Evolutionary conservation across 2,888 invertebrate genomes (phyloP).

Genomic region (Ichneumoninae sp.): DNA sequence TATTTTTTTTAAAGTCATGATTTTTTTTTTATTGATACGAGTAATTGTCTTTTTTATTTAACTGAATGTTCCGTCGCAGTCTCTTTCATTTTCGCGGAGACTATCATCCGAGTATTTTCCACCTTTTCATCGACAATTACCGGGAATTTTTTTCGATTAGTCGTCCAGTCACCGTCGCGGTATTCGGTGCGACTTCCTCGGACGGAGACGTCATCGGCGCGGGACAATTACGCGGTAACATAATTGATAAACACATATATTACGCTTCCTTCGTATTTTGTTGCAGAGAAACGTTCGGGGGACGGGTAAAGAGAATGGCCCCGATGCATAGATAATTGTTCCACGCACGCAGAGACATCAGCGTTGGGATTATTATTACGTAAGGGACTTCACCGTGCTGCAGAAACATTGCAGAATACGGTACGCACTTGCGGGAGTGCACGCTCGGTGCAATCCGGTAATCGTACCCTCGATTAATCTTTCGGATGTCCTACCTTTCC

Average conservation of each 20-base stretch:
- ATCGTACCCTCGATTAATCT: conserved; percentile 6
- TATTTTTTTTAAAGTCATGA: no score
- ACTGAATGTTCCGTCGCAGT: not conserved
- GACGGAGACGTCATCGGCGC: conserved; percentile 3
- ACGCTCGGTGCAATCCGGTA: conserved; percentile 39
- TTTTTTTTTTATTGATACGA: no score
- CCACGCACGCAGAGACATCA: conserved; percentile 64
- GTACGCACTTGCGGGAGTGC: conserved; percentile 18
- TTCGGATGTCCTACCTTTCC: not conserved
- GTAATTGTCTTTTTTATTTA: not conserved
- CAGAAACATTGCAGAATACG: not conserved
- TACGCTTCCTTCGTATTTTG: conserved; percentile 33
- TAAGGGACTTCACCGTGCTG: conserved; percentile 13
- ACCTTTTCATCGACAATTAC: not conserved
- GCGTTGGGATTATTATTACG: conserved; percentile 50
- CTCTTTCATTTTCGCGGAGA: not conserved
- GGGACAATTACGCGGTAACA: conserved; percentile 14
- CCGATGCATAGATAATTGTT: conserved; percentile 72
- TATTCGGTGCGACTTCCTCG: not conserved
- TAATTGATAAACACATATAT: conserved; percentile 19
- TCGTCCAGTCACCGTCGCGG: not conserved
- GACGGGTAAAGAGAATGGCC: conserved; percentile 67
- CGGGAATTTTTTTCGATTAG: not conserved
- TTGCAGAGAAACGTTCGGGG: conserved; percentile 20
- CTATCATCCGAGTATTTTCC: not conserved